Base-by-base conservation (phyloP, 2,888 invertebrate genomes). In the Nezara viridula region DNA sequence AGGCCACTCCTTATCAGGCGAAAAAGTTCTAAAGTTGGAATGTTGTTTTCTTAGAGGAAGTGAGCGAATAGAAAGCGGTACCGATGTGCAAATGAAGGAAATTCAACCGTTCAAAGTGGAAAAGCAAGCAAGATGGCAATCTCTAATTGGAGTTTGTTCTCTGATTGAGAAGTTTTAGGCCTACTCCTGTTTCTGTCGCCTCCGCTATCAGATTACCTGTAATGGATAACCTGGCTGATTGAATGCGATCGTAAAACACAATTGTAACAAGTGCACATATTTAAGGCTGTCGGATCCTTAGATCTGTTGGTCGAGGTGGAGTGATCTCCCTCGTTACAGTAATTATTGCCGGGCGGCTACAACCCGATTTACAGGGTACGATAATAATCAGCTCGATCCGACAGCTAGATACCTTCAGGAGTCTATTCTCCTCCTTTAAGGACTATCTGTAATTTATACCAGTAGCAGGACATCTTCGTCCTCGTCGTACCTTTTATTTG, bases 151-250 rank as follows among this genome's bases (percentile, higher is more conserved):
- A 81, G 81, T 81, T 81, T 81, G 81, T 47, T 21, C 81, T 16
- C 44, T 81, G 81, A 81, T 81, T 44, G 81, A 81, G 81, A 81
- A 81, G 81, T 81, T 44, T 81, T 81, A 81, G 81, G 44, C 24
- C 81, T 81, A 81, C 81, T 81, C 81, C 81, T 81, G 81, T 81
- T 81, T 81, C 81, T 81, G 81, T 81, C 81, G 44, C 81, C 81
- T 81, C 44, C 9, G 40, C 81, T 81, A 81, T 81, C 81, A 81
- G 81, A 81, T 81, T 81, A 81, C 24, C 44, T 47, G 81, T 81
- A 81, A 81, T 81, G 81, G 81, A 81, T 47, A 81, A 44, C 81
- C n/a, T 12, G n/a, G 3, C 81, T 81, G 81, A 81, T 81, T 81
- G 81, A 81, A 81, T 81, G 81, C 81, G 44, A 81, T 81, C 81